Evolutionary conservation across 2,888 invertebrate species (phyloP).

Genomic region (Limnephilus rhombicus): DNA sequence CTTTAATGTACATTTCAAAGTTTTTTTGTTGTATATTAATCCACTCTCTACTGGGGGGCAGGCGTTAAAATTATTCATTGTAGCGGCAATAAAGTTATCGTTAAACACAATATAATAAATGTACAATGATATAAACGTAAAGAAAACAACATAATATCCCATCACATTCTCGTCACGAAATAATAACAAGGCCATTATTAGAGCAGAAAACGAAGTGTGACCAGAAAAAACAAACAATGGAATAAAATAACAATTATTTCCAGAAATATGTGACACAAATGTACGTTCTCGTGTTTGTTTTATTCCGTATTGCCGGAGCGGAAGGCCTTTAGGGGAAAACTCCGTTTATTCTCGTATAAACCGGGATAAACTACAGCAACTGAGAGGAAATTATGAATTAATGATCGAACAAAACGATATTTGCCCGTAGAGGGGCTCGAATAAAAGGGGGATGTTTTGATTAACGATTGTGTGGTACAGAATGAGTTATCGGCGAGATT

Average conservation of each 20-base stretch:
- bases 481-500: neutral
- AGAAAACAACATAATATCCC: neutral
- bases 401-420: conserved; percentile 17
- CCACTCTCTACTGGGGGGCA: neutral
- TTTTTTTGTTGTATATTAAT: neutral
- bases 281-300: conserved; percentile 4
- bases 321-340: neutral
- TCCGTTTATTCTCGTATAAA: neutral
- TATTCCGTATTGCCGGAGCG: neutral
- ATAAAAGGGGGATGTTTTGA: neutral
- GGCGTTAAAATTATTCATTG: neutral
- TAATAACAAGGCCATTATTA: neutral
- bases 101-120: neutral
- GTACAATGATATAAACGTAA: neutral
- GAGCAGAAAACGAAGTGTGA: neutral
- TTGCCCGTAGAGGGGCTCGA: neutral
- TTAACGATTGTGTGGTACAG: neutral
- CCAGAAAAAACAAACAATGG: neutral
- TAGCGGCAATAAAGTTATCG: neutral
- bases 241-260: neutral
- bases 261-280: conserved; percentile 1
- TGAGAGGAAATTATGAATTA: conserved; percentile 41
- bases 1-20: too few relatives aligned
- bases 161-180: conserved; percentile 1
- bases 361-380: conserved; percentile 29